Conservation (phyloP, 2,113 vertebrate species). For the Chaetorhynchus papuensis region DNA sequence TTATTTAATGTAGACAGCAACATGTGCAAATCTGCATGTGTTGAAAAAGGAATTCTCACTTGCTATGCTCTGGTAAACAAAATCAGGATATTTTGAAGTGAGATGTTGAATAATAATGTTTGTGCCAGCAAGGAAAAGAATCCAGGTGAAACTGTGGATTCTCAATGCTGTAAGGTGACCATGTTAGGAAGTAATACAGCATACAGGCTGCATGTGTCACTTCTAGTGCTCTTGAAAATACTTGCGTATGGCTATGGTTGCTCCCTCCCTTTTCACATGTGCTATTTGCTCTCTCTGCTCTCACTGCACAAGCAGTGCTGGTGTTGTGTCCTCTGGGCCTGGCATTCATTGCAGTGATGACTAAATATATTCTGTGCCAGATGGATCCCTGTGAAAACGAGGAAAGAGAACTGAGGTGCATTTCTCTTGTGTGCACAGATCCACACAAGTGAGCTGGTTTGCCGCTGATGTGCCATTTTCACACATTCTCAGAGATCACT, state of each 20-base stretch:
- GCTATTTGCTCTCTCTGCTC: neutral
- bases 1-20: neutral
- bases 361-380: neutral
- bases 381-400: rapidly evolving
- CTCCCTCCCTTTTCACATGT: neutral
- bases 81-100: neutral
- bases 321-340: neutral
- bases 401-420: neutral
- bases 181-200: neutral
- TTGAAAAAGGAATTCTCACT: neutral
- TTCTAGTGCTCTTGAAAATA: neutral
- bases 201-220: neutral
- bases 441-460: neutral
- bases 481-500: neutral
- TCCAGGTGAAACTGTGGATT: neutral
- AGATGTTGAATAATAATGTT: neutral
- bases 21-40: neutral
- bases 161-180: neutral
- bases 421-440: neutral
- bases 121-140: neutral
- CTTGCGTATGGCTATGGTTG: neutral
- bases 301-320: neutral
- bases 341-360: neutral
- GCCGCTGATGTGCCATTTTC: neutral
- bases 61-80: neutral